Base-by-base conservation (phyloP, 2,797 vertebrate species). In the Ficedula albicollis region DNA sequence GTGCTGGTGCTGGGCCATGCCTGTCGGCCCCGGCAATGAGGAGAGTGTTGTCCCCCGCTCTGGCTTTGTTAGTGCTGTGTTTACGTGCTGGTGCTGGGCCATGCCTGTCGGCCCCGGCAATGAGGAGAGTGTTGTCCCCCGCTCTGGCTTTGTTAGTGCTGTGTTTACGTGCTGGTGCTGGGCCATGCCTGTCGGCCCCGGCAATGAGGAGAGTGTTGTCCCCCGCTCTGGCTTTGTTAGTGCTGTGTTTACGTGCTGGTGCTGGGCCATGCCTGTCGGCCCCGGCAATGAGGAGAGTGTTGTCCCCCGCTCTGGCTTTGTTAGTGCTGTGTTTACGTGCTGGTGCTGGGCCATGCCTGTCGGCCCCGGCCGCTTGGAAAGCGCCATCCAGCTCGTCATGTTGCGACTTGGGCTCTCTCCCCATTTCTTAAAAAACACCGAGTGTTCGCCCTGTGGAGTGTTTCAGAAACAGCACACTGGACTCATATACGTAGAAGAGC, bases 171-270 rank as follows among this genome's bases (percentile, higher is more conserved):
- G n/a, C n/a, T n/a, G n/a, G n/a, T n/a, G n/a, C n/a, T n/a, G n/a
- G n/a, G n/a, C n/a, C n/a, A n/a, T n/a, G n/a, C n/a, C n/a, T n/a
- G n/a, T n/a, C n/a, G n/a, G n/a, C 10, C 38, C 7, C 59, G 3
- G 4, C 12, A 0, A 1, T 1, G 6, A 0, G 7, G 3, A 2
- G 6, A 5, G 1, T 25, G 6, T 29, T 15, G 4, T 38, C 3
- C 4, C 6, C 7, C 12, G 2, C 8, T 3, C 23, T 3, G 56
- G 13, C 5, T n/a, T 6, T 15, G 29, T 18, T 21, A 3, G 0
- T 17, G 38, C 2, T 21, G 18, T 25, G 20, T 27, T n/a, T 8
- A 9, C 10, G 27, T 20, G 67, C 13, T 13, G 14, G 0, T 59
- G 0, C 7, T 6, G 17, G 16, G 55, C 25, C 14, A 0, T 12